Conservation (phyloP, 2,113 vertebrate genomes). For the Martes martes region DNA sequence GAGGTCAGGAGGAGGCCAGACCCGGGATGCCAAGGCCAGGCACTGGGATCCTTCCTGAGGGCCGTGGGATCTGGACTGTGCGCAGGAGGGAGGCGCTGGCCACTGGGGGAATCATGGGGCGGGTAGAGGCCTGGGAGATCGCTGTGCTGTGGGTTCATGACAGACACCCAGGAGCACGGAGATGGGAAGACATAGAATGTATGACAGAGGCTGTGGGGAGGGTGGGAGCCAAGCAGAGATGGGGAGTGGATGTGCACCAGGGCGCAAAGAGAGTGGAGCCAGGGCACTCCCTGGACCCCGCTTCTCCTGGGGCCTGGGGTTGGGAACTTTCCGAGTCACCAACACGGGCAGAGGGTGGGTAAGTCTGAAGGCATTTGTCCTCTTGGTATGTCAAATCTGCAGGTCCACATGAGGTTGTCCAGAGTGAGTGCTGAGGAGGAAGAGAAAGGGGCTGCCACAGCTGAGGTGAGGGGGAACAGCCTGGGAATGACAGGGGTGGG, state of each 20-base stretch:
- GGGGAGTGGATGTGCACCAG: not conserved
- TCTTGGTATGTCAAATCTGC: not conserved
- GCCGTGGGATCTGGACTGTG: not conserved
- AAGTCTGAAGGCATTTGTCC: not conserved
- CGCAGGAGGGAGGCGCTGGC: not conserved
- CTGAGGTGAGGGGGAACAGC: not conserved
- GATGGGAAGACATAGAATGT: not conserved
- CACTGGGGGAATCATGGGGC: not conserved
- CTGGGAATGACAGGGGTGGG: not conserved
- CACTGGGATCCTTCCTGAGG: not conserved
- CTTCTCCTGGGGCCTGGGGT: not conserved
- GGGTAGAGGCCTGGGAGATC: rapidly evolving
- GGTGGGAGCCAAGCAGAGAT: not conserved
- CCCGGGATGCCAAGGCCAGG: not conserved
- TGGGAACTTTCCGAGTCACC: not conserved
- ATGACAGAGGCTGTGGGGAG: not conserved
- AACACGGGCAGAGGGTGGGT: not conserved
- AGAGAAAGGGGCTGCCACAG: not conserved
- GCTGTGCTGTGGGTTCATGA: not conserved
- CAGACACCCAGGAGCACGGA: rapidly evolving
- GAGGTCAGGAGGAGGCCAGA: not conserved
- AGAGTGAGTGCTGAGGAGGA: not conserved
- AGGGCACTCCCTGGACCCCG: not conserved
- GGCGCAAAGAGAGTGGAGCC: not conserved
- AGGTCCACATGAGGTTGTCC: not conserved